Base-by-base conservation (phyloP, 2,888 invertebrate species). In the Ornithoptera alexandrae region DNA sequence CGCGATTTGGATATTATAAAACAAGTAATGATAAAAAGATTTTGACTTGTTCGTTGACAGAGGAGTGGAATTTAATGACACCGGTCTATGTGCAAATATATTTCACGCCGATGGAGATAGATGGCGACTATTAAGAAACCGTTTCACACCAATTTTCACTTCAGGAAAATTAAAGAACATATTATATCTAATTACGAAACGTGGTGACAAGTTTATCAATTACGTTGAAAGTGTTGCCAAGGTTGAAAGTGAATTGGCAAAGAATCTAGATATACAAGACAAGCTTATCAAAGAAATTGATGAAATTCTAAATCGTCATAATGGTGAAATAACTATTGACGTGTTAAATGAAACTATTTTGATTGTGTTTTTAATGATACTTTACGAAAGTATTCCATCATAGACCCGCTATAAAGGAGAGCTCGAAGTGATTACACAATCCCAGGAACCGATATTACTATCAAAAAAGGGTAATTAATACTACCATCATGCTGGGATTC, bases 371-470 rank as follows among this genome's bases (percentile, higher is more conserved):
- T 89, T 18, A 79, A 77, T 62, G 90, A 92, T 77, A 90, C 90
- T 1, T 78, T 93, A 1, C 82, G 94, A 15, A 81, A 88, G 75
- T 90, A 88, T 75, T 90, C 93, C 0, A 79, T 93, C 8, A 83
- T 89, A 1, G 85, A 87, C 3, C 78, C 84, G 4, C 75, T 90
- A 5, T 85, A 83, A 62, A 81, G 92, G 30, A 77, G 78, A 30
- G 88, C 88, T 20, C 74, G 74, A 46, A 72, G 73, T 18, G 77
- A 81, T 36, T 91, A 91, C 72, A 77, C 74, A 56, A 71, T 91
- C 61, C 89, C 88, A 2, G 87, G 81, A 0, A 86, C 86, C 3
- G 77, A 86, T 68, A 30, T 87, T 0, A 75, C 76, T 0, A 72
- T 92, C 20, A 78, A 86, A 53, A 86, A 88, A 71, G 87, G 84